Percentiles rank a stretch among this genome's conserved stretches.
phyloP scores from a whole-genome alignment of 2,113 vertebrate genomes.

The Atrichornis clamosus region DNA sequence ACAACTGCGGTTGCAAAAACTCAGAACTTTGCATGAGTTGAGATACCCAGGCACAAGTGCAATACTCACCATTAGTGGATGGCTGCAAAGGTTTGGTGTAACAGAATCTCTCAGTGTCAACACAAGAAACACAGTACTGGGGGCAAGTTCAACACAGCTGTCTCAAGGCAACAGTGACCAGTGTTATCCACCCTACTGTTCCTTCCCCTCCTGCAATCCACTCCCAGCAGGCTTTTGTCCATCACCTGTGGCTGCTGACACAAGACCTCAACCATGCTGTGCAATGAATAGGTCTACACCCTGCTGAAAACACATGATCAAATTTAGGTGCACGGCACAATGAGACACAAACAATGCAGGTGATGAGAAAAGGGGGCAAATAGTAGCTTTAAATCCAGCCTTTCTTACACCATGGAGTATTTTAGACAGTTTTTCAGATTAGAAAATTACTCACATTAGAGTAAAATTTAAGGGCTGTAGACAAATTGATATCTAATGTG shows the following conservation, averaged over 20 bases:
- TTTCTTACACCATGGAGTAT: not conserved
- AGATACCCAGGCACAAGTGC: not conserved
- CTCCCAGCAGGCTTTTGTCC: not conserved
- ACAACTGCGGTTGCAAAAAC: not conserved
- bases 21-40: too few relatives aligned
- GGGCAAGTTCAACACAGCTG: not conserved
- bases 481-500: not conserved
- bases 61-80: not conserved
- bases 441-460: not conserved
- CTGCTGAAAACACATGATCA: not conserved
- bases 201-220: not conserved
- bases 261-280: not conserved
- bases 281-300: not conserved
- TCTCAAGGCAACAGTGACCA: not conserved
- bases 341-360: not conserved
- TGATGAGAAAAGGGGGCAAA: not conserved
- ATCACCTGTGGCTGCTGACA: not conserved
- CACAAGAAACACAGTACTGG: not conserved
- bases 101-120: not conserved
- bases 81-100: not conserved
- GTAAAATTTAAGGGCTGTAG: not conserved
- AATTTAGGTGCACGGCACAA: not conserved
- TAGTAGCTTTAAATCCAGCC: not conserved
- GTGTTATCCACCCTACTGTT: not conserved
- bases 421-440: not conserved